Evolutionary conservation across 2,113 vertebrate species (phyloP).

Genomic region (Eulemur macaco): DNA sequence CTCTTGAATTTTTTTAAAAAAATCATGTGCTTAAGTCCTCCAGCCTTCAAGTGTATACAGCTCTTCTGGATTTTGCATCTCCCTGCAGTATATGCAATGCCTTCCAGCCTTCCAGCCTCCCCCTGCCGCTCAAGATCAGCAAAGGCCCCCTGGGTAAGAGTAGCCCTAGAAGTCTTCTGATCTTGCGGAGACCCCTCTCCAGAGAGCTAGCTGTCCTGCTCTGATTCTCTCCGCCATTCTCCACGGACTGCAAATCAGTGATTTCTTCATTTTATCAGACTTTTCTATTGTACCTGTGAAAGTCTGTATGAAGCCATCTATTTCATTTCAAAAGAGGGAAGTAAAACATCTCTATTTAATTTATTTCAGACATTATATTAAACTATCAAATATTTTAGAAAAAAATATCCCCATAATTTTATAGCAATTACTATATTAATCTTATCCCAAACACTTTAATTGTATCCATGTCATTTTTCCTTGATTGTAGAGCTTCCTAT

Average conservation of each 20-base stretch:
- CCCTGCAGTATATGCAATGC: not conserved
- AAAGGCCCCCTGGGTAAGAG: fast-evolving
- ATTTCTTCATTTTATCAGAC: not conserved
- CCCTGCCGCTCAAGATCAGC: not conserved
- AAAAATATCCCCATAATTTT: not conserved
- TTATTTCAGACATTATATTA: not conserved
- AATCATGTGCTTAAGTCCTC: not conserved
- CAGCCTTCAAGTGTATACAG: fast-evolving
- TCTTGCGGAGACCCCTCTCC: not conserved
- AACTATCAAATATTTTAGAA: not conserved
- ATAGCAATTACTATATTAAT: not conserved
- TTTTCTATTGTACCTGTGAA: not conserved
- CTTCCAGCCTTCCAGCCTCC: not conserved
- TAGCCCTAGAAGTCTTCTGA: not conserved
- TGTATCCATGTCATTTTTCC: not conserved
- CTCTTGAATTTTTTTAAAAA: not conserved
- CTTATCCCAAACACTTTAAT: not conserved
- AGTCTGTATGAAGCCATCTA: not conserved
- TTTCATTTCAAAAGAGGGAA: not conserved
- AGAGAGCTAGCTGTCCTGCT: not conserved
- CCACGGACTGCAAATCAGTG: not conserved
- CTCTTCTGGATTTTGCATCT: not conserved
- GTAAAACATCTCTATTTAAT: not conserved
- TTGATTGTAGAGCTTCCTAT: not conserved
- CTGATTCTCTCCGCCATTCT: not conserved